Percentiles rank a stretch among this genome's conserved stretches.
phyloP scores from a whole-genome alignment of 2,888 invertebrate genomes.

The Philereme vetulata region DNA sequence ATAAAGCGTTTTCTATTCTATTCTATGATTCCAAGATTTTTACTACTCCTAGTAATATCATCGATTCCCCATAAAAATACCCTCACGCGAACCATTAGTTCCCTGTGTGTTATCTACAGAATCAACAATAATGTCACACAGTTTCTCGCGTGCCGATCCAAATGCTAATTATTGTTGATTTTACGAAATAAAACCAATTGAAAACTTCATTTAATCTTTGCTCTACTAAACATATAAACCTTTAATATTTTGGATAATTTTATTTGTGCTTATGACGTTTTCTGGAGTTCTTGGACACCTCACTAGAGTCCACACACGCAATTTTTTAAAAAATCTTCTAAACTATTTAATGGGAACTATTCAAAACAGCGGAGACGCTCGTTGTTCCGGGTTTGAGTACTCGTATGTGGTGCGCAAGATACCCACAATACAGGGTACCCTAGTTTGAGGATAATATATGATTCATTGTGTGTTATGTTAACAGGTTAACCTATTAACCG shows the following conservation, averaged over 20 bases:
- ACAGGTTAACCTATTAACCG: too few species aligned
- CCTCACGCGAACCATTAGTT: conserved; percentile 32
- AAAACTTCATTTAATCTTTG: conserved; percentile 3
- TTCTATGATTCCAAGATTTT: background rate
- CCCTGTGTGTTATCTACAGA: conserved; percentile 18
- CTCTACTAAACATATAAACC: conserved; percentile 1
- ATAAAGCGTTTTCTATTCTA: background rate
- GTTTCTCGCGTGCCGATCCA: conserved; percentile 19
- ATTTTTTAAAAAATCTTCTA: too few species aligned
- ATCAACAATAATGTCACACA: conserved; percentile 28
- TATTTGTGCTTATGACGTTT: too few species aligned
- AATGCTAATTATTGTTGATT: conserved; percentile 20
- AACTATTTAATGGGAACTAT: too few species aligned
- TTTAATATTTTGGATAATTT: background rate
- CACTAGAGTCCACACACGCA: too few species aligned
- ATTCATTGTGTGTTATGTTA: too few species aligned
- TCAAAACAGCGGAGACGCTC: too few species aligned
- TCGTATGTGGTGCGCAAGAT: too few species aligned
- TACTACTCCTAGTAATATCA: conserved; percentile 16
- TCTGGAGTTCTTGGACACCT: too few species aligned
- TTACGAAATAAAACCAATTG: conserved; percentile 24
- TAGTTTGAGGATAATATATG: too few species aligned
- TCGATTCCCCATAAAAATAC: conserved; percentile 38
- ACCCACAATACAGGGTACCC: too few species aligned
- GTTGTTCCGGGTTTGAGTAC: too few species aligned